Evolutionary conservation across 1,140 invertebrate genomes (phyloP), one percentile per base, ranked within the genome.

Genomic region (Hydropsyche tenuis): DNA sequence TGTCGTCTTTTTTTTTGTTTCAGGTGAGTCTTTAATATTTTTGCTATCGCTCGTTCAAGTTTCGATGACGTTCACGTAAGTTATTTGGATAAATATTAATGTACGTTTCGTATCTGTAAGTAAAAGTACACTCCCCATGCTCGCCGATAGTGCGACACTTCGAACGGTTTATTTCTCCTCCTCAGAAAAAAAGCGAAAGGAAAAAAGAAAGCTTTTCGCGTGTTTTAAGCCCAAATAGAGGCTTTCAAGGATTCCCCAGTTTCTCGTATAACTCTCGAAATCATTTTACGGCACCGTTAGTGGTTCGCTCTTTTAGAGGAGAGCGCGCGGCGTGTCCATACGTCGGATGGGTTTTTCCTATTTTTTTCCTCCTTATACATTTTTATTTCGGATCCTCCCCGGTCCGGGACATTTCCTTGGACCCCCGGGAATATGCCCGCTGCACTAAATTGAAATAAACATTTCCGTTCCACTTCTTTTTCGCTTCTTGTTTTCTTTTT

Each of bases 361-460:
- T 6, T 18, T 18, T 43, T 22, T 37, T 42, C 48, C 18, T 63
- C 43, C 30, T 37, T 30, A 60, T 20, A 63, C 65, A 65, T 71
- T 46, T 71, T 68, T 68, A 53, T 23, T 42, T 42, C 72, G 48
- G 7, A 20, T 69, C 51, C 72, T 51, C 56, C 56, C 22, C 22
- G 11, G 20, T 60, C 56, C 56, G 9, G 56, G 56, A 60, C 56
- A 20, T 71, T 73, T 73, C 46, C 43, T 43, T 48, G 72, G 25
- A 63, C 76, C 66, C 76, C 70, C 18, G 76, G 76, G 76, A 77
- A 65, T 68, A 60, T 22, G 65, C 30, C 73, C 70, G 70, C 70
- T 77, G 76, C 76, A 77, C 76, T 73, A 77, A 77, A 77, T 77
- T 77, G 76, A 77, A 77, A 77, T 77, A 77, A 77, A 77, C 76